Base-by-base conservation (phyloP, 2,888 invertebrate genomes). In the Lordiphosa andalusiaca region DNA sequence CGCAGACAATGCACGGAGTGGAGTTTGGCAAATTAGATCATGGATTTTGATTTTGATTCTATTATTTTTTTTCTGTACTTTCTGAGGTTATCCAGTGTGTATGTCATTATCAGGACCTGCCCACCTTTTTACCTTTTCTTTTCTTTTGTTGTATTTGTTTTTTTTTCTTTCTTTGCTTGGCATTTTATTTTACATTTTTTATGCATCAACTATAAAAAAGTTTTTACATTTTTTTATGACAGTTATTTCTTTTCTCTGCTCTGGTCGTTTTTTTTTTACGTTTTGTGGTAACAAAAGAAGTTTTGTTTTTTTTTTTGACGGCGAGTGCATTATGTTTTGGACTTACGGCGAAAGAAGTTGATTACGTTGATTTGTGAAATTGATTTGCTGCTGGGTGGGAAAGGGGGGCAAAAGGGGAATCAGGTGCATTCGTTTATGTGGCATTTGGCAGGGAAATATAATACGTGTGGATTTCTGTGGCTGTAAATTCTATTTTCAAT, bases 351-450 rank as follows among this genome's bases (percentile, higher is more conserved):
- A 68, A 69, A 67, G 71, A 67, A 85, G 81, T 83, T 82, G 74
- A 74, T 86, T 81, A 84, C 74, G 84, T 85, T 83, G 82, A 85
- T 84, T 84, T 86, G 85, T 71, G 74, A 64, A 83, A 86, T 83
- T 80, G 72, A 74, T 84, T 76, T 66, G 63, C 52, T 37, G 47
- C 21, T 13, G n/a, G 7, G 6, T 6, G 9, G 10, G 12, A 39
- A 6, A 35, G 33, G 47, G 16, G 16, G 44, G 3, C 33, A 55
- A 19, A 19, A 36, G 23, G 25, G 47, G 6, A 40, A 13, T 7
- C 62, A 50, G 66, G 61, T 58, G 64, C 73, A 66, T 55, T 44
- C 30, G 16, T 55, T 56, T 59, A 51, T 64, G 77, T 64, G 77
- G 73, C 77, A 75, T 83, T 81, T 81, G 77, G 58, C 67, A 39